Base-by-base conservation (phyloP, 2,797 vertebrate genomes). In the Sebastes nivosus region DNA sequence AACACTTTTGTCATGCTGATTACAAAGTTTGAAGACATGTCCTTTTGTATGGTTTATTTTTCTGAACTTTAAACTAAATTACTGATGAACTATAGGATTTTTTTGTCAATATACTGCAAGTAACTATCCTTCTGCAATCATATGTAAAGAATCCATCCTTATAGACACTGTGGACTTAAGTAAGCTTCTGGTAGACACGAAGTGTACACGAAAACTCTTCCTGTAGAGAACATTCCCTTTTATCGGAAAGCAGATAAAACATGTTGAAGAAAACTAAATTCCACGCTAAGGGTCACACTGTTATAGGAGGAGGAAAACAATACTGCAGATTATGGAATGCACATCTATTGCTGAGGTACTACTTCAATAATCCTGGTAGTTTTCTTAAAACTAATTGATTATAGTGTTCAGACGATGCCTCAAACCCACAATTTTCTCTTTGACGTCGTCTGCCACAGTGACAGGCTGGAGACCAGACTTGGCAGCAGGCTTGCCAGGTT, bases 381-480 rank as follows among this genome's bases (percentile, higher is more conserved):
- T 54, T 72, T 13, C 2, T 20, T 63, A 5, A 25, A 38, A 52
- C 13, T 11, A 13, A 2, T 70, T 38, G 12, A 22, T 27, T 16
- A 42, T 42, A 24, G 25, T 18, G n/a, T 65, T 18, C 12, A 60
- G 18, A 36, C 6, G 4, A 4, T 2, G 6, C 5, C 8, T 16
- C 61, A 74, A 72, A 91, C 96, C 87, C 84, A 97, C 96, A 75
- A 97, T 97, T 91, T 96, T 96, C 82, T 97, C 96, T 67, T 96
- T 96, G 60, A 96, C 89, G 10, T 97, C 96, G 1, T 96, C 96
- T 0, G 95, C 92, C 61, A 96, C 96, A 2, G 95, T 96, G 79
- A 97, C 95, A 0, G 96, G 96, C 82, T 96, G 96, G 4, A 96
- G 92, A 8, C 95, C 95, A 0, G 95, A 87, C 90, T 96, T 96